phyloP scores from a whole-genome alignment of 2,113 vertebrate species.

The rat (Rattus norvegicus) region DNA sequence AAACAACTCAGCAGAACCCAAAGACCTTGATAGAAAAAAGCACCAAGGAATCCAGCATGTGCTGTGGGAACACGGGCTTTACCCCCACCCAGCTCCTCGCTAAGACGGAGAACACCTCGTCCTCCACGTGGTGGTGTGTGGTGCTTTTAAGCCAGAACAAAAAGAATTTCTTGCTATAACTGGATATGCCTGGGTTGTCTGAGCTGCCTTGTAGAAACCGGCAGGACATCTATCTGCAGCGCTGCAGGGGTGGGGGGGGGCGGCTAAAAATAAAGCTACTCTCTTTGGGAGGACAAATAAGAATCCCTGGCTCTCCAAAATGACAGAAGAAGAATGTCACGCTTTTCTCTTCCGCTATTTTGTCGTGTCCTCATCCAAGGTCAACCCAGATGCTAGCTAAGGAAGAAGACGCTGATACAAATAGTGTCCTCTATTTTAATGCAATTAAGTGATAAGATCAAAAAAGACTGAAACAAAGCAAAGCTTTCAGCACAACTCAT shows the following conservation, averaged over 20 bases:
- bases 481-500: neutral
- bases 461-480: slow-evolving; percentile 15
- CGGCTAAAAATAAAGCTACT: slow-evolving; percentile 72
- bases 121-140: neutral
- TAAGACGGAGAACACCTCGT: neutral
- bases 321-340: slow-evolving; percentile 40
- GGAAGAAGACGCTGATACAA: slow-evolving; percentile 17
- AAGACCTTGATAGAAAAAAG: neutral
- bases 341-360: slow-evolving; percentile 35
- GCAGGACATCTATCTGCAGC: slow-evolving; percentile 69
- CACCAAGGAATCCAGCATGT: neutral
- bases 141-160: slow-evolving; percentile 17
- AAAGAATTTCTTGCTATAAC: slow-evolving; percentile 47
- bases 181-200: slow-evolving; percentile 29
- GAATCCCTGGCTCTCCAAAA: slow-evolving; percentile 46
- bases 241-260: neutral
- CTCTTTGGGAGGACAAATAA: slow-evolving; percentile 60
- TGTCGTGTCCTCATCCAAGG: slow-evolving; percentile 50
- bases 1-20: neutral
- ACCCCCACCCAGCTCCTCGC: neutral
- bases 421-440: slow-evolving; percentile 37
- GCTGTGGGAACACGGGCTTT: neutral
- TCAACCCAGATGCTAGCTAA: slow-evolving; percentile 27
- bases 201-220: slow-evolving; percentile 42
- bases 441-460: slow-evolving; percentile 33